Conservation (phyloP, 2,113 vertebrate species). For the Oreotrochilus melanogaster region DNA sequence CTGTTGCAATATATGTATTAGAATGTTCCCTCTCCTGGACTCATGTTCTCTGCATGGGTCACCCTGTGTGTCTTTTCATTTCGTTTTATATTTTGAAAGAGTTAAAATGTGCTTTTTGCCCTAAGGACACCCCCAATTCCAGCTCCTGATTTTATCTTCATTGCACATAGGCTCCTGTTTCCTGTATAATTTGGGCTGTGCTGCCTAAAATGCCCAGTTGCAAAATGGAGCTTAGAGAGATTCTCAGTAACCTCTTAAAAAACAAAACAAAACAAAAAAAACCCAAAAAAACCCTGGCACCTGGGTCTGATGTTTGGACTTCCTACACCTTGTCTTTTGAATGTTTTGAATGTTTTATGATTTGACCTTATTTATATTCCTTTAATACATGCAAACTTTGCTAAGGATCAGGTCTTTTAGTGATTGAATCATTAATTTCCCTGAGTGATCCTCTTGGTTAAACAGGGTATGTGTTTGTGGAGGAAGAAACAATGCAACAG, state of each 20-base stretch:
- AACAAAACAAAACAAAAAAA: too few relatives aligned
- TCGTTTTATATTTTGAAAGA: not conserved
- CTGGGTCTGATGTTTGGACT: not conserved
- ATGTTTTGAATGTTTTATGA: not conserved
- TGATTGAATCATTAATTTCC: not conserved
- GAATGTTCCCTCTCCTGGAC: not conserved
- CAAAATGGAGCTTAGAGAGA: not conserved
- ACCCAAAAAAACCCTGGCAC: too few relatives aligned
- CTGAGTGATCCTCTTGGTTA: not conserved
- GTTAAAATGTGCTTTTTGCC: not conserved
- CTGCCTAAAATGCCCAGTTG: not conserved
- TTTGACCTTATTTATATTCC: not conserved
- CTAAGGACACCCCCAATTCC: not conserved
- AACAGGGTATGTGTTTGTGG: not conserved
- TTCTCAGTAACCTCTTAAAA: not conserved
- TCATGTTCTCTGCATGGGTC: not conserved
- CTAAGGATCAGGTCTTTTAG: not conserved
- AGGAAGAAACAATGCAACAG: not conserved
- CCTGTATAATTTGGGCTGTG: not conserved
- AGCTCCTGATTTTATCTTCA: not conserved
- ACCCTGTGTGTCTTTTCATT: not conserved
- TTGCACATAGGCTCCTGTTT: not conserved
- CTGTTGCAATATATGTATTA: not conserved
- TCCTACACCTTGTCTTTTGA: not conserved
- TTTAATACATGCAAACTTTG: not conserved